Percentiles rank a stretch among this genome's conserved stretches.
phyloP scores from a whole-genome alignment of 35 echinoderm and acorn worm genomes.

The Hemicentrotus pulcherrimus region DNA sequence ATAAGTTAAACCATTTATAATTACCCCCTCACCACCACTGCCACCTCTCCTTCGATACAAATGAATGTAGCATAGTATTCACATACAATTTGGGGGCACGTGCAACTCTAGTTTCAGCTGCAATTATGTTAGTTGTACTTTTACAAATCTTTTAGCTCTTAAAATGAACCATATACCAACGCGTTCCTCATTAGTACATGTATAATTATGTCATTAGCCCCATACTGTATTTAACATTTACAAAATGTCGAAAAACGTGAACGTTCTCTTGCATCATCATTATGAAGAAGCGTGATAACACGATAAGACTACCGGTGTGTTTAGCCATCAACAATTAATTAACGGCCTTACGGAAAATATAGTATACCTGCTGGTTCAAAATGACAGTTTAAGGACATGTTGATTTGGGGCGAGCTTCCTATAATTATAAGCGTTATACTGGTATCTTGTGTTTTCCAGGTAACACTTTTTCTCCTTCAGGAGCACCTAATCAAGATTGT shows the following conservation, averaged over 20 bases:
- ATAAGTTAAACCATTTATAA: neutral
- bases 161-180: neutral
- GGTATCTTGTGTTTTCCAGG: neutral
- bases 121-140: too few species aligned
- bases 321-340: neutral
- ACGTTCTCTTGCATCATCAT: neutral
- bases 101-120: too few species aligned
- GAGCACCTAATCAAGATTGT: too few species aligned
- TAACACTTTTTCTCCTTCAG: too few species aligned
- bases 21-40: neutral
- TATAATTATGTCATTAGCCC: neutral
- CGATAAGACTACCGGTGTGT: neutral
- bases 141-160: too few species aligned
- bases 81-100: too few species aligned
- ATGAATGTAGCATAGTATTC: too few species aligned
- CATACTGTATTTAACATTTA: neutral
- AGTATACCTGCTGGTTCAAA: neutral
- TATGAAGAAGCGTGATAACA: neutral
- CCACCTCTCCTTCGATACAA: too few species aligned
- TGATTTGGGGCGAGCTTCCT: neutral
- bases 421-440: neutral
- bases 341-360: neutral
- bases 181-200: neutral
- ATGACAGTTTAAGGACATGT: neutral
- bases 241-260: neutral